A percentile compares a stretch with the other conserved stretches of the same genome.
Evolutionary conservation across 2,888 invertebrate species (phyloP).

Genomic region (Melipona beecheii): DNA sequence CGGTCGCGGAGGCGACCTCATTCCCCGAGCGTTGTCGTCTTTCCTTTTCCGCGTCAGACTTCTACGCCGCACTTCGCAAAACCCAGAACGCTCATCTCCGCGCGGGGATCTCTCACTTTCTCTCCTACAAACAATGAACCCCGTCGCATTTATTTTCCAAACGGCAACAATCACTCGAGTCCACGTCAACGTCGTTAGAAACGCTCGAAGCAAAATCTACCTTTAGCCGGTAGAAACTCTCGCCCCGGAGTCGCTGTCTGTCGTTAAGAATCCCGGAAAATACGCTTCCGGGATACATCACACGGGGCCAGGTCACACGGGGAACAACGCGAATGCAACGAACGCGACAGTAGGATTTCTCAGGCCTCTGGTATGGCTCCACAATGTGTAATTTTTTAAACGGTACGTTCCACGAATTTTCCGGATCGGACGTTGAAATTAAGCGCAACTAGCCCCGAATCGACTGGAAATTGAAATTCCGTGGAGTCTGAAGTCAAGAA

Average conservation of each 20-base stretch:
- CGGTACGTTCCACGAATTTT: not conserved
- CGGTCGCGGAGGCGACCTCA: not conserved
- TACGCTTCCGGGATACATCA: not conserved
- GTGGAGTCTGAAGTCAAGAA: too few relatives aligned
- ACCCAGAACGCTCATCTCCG: not conserved
- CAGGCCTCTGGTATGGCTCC: not conserved
- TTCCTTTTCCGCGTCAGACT: not conserved
- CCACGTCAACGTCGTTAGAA: not conserved
- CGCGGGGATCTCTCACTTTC: slow-evolving; percentile 1
- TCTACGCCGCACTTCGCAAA: not conserved
- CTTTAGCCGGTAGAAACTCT: not conserved
- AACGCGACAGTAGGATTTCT: not conserved
- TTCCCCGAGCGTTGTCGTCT: not conserved
- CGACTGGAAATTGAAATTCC: too few relatives aligned
- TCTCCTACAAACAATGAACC: not conserved
- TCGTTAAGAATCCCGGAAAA: slow-evolving; percentile 9
- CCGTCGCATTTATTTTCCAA: not conserved
- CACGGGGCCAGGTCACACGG: not conserved
- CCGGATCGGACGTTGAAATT: not conserved
- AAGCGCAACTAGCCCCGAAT: too few relatives aligned
- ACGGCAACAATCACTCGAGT: not conserved
- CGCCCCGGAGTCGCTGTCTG: not conserved
- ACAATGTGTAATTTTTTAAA: not conserved
- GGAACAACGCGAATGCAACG: not conserved
- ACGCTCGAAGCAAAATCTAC: not conserved